Base-by-base conservation (phyloP, 2,113 vertebrate species). In the Ictalurus furcatus region DNA sequence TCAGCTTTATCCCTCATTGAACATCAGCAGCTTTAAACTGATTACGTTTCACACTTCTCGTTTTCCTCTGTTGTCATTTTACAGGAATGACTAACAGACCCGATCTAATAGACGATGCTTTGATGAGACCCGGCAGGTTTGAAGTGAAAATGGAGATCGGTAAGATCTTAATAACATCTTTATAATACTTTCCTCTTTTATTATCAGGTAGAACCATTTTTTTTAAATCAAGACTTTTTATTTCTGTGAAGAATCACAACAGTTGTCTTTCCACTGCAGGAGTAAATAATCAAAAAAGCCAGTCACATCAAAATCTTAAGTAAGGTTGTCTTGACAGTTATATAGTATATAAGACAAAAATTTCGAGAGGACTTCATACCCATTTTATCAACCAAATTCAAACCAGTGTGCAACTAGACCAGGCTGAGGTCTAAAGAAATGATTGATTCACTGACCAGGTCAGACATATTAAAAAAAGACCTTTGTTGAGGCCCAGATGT, bases 61-160 rank as follows among this genome's bases (percentile, higher is more conserved):
- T 78, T 14, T 48, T 3, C 9, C 1, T 25, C 54, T 82, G n/a
- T 56, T 84, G 52, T 88, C 67, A 56, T 71, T 89, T 54, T 78
- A 6, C 90, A 99, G 98, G 98, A 87, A 99, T 99, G 98, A 99
- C 98, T 91, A 99, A 99, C 94, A 97, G 98, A 91, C 98, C 98
- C 34, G 98, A 99, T 94, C 96, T 99, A 94, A 99, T 99, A 67
- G 98, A 99, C 73, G 98, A 99, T 9, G 98, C 98, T 91, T 96
- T 99, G 89, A 97, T 99, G 96, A 97, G 98, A 93, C 98, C 98
- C 0, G 98, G 98, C 86, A 96, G 98, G 86, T 96, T 99, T 94
- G 98, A 99, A 92, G 98, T 99, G 91, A 99, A 99, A 89, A 99
- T 99, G 98, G 98, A 99, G 94, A 99, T 99, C 4, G 97, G 98